Conservation (phyloP, 1,140 invertebrate species). For the Portunus trituberculatus region DNA sequence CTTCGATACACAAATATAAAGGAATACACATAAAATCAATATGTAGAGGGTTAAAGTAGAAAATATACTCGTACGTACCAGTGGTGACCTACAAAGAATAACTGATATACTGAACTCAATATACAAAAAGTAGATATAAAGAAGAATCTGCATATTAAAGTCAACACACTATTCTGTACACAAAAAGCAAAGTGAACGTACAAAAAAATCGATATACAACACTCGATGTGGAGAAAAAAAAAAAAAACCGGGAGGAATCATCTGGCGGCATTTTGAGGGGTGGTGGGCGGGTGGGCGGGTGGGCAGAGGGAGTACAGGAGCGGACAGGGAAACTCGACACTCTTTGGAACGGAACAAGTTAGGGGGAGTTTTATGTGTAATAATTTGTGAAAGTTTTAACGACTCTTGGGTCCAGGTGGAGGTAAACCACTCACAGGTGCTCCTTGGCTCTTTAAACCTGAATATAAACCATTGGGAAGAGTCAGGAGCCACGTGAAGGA, state of each 20-base stretch:
- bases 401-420: neutral
- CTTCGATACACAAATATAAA: too few relatives aligned
- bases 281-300: neutral
- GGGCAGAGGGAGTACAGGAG: neutral
- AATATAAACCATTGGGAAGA: neutral
- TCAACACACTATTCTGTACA: too few relatives aligned
- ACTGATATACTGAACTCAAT: too few relatives aligned
- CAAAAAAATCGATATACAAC: too few relatives aligned
- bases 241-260: neutral
- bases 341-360: neutral
- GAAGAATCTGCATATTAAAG: too few relatives aligned
- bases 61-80: too few relatives aligned
- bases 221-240: neutral
- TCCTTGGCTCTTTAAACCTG: neutral
- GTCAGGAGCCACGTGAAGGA: neutral
- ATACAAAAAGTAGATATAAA: too few relatives aligned
- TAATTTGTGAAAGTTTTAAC: conserved; percentile 7
- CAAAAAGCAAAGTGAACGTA: too few relatives aligned
- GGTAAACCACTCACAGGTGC: neutral
- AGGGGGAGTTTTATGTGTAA: neutral
- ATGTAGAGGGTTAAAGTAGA: too few relatives aligned
- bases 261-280: neutral
- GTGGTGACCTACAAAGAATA: too few relatives aligned
- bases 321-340: neutral
- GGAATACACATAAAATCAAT: too few relatives aligned